phyloP scores from a whole-genome alignment of 2,888 invertebrate genomes.

The Cryptocephalus primarius region DNA sequence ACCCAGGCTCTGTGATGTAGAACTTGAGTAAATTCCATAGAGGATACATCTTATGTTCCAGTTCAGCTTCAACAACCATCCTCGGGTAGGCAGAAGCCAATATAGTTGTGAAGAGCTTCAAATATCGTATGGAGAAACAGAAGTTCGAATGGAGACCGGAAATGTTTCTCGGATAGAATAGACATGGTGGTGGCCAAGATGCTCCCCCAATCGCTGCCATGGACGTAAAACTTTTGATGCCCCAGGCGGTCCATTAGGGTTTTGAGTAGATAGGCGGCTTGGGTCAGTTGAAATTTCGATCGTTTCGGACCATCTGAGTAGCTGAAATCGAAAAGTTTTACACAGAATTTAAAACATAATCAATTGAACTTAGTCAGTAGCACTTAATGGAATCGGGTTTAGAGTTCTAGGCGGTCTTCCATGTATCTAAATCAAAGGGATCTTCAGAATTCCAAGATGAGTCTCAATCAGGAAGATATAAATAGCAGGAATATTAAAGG shows the following conservation, averaged over 20 bases:
- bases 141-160: conserved; percentile 50
- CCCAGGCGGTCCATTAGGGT: conserved; percentile 61
- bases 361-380: too few species aligned
- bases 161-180: conserved; percentile 47
- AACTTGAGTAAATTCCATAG: conserved; percentile 20
- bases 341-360: too few species aligned
- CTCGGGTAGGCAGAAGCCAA: conserved; percentile 12
- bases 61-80: conserved; percentile 36
- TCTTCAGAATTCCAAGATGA: too few species aligned
- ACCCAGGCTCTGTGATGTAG: conserved; percentile 7
- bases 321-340: conserved; percentile 4
- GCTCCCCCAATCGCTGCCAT: conserved; percentile 79
- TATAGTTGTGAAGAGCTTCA: neutral
- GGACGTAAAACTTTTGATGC: conserved; percentile 52
- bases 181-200: conserved; percentile 49
- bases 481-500: too few species aligned
- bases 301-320: conserved; percentile 43
- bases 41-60: conserved; percentile 42
- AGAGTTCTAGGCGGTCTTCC: too few species aligned
- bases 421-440: too few species aligned
- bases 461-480: too few species aligned
- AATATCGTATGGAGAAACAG: conserved; percentile 30
- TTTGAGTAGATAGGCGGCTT: conserved; percentile 47
- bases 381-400: too few species aligned
- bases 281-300: conserved; percentile 45